Evolutionary conservation across 1,140 invertebrate genomes (phyloP).

Genomic region (Zeugodacus cucurbitae): DNA sequence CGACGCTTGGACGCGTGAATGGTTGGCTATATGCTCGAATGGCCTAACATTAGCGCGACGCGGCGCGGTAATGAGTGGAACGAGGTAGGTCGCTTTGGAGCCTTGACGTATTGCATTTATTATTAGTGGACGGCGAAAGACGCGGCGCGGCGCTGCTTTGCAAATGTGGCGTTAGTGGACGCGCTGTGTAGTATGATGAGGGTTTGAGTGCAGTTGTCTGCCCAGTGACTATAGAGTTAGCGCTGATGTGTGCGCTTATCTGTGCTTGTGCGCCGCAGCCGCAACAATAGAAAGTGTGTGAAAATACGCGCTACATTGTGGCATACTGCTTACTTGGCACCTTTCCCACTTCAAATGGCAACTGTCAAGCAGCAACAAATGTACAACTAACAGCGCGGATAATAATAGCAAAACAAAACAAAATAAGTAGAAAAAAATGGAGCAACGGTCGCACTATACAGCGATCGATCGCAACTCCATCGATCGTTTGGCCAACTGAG

Average conservation of each 20-base stretch:
- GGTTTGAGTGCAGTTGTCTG: not conserved
- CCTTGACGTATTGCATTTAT: slow-evolving; percentile 25
- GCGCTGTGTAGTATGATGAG: not conserved
- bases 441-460: slow-evolving; percentile 4
- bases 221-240: not conserved
- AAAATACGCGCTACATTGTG: not conserved
- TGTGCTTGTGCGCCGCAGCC: not conserved
- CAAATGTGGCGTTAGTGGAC: not conserved
- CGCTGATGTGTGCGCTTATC: not conserved
- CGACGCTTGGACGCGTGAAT: not conserved
- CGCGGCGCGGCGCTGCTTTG: not conserved
- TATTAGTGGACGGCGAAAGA: not conserved
- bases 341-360: slow-evolving; percentile 36
- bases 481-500: not conserved
- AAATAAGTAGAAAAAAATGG: not conserved
- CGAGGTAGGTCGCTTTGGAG: not conserved
- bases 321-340: not conserved
- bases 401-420: not conserved
- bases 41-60: not conserved
- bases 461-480: slow-evolving; percentile 18
- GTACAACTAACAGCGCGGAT: not conserved
- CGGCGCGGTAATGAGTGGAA: not conserved
- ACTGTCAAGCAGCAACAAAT: not conserved
- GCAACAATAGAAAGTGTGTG: slow-evolving; percentile 38
- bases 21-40: not conserved